phyloP scores from a whole-genome alignment of 2,113 vertebrate species.

The Phylloscopus trochilus region DNA sequence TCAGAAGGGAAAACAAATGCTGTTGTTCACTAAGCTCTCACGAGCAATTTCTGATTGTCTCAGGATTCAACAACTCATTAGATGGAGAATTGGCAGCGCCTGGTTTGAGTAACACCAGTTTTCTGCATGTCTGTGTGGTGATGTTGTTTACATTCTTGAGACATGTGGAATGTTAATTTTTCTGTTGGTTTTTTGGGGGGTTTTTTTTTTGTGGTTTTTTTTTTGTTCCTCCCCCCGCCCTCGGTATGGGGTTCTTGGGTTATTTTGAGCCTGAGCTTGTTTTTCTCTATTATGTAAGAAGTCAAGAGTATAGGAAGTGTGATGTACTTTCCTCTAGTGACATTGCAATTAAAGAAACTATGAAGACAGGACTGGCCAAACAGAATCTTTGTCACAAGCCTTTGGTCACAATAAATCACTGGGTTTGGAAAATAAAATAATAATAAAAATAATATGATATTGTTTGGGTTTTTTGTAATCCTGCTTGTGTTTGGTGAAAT shows the following conservation, averaged over 20 bases:
- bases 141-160: conserved; percentile 59
- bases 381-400: neutral
- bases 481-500: neutral
- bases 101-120: conserved; percentile 28
- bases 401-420: neutral
- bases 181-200: neutral
- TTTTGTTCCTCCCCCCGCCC: too few species aligned
- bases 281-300: conserved; percentile 2
- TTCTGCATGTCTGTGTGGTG: conserved; percentile 38
- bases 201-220: too few species aligned
- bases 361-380: neutral
- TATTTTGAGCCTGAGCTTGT: neutral
- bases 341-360: neutral
- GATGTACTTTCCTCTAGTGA: neutral
- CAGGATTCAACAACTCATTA: conserved; percentile 22
- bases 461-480: neutral
- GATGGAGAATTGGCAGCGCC: neutral
- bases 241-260: neutral
- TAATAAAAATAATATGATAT: neutral
- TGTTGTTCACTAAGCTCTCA: conserved; percentile 5
- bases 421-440: neutral
- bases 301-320: conserved; percentile 4
- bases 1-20: conserved; percentile 37
- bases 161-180: conserved; percentile 49
- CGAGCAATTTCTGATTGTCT: neutral